These are phyloP conservation scores for Lerista edwardsae DNA, from an alignment of 2,797 vertebrate genomes.

Conservation along the genomic window DNA sequence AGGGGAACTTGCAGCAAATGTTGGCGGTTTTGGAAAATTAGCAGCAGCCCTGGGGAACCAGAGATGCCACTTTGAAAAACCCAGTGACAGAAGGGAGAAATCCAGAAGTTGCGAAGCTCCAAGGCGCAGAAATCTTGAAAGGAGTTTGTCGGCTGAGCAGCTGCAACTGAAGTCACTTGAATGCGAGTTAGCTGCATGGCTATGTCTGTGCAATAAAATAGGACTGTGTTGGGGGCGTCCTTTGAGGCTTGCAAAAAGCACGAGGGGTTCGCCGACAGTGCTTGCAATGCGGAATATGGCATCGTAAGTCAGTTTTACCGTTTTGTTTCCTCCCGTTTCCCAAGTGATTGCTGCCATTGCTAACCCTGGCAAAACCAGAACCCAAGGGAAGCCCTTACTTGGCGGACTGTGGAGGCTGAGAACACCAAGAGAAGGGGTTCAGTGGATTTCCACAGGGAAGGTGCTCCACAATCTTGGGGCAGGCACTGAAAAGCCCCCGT, in stretches of 20 bases:
- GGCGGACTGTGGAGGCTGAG: too few relatives aligned
- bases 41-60: neutral
- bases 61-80: neutral
- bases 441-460: too few relatives aligned
- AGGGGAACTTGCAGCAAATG: too few relatives aligned
- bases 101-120: conserved; percentile 14
- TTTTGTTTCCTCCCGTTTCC: neutral
- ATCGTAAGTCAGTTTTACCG: neutral
- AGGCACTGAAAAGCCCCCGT: too few relatives aligned
- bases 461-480: too few relatives aligned
- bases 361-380: too few relatives aligned
- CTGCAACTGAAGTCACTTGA: conserved; percentile 9
- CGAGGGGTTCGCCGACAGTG: conserved; percentile 28
- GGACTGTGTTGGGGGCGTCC: conserved; percentile 12
- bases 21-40: conserved; percentile 30
- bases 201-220: conserved; percentile 33
- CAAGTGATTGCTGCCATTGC: too few relatives aligned
- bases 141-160: neutral
- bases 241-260: conserved; percentile 5
- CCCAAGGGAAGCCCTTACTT: too few relatives aligned
- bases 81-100: neutral
- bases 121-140: conserved; percentile 39
- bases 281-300: conserved; percentile 41
- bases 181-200: conserved; percentile 13
- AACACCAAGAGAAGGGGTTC: too few relatives aligned